Conservation (phyloP, 2,113 vertebrate genomes). For the Pachycephala philippinensis region DNA sequence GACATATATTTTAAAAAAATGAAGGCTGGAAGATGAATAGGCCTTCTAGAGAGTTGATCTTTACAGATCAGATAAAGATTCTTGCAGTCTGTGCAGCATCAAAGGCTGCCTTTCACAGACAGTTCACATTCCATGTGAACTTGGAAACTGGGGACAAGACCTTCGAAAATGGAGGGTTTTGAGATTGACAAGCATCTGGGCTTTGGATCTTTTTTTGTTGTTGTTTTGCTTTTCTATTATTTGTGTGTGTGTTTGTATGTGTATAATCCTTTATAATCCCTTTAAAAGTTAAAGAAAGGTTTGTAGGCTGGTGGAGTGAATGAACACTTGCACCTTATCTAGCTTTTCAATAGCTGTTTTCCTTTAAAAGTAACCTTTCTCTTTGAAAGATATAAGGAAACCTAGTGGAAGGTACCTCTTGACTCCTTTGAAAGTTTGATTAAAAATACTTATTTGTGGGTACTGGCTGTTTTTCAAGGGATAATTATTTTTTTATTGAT, state of each 20-base stretch:
- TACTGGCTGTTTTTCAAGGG: not conserved
- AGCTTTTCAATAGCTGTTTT: not conserved
- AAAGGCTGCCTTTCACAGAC: slow-evolving; percentile 40
- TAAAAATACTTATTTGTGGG: not conserved
- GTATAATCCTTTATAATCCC: not conserved
- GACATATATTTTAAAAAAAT: not conserved
- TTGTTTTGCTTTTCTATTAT: not conserved
- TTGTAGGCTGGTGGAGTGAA: not conserved
- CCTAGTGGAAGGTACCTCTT: not conserved
- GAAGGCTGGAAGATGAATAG: slow-evolving; percentile 54
- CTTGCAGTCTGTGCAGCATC: not conserved
- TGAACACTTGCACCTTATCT: not conserved
- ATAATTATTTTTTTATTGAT: not conserved
- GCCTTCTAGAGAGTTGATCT: slow-evolving; percentile 61
- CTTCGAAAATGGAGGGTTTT: not conserved
- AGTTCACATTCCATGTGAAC: not conserved
- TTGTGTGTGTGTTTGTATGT: not conserved
- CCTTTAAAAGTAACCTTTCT: not conserved
- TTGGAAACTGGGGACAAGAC: not conserved
- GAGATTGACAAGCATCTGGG: not conserved
- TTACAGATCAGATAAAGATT: slow-evolving; percentile 71
- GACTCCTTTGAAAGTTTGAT: not conserved
- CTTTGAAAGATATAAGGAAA: not conserved
- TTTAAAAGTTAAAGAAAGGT: not conserved
- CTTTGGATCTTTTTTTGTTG: not conserved